These are phyloP conservation scores for Porphyrio hochstetteri DNA, from an alignment of 2,113 vertebrate species.

Conservation along the genomic window DNA sequence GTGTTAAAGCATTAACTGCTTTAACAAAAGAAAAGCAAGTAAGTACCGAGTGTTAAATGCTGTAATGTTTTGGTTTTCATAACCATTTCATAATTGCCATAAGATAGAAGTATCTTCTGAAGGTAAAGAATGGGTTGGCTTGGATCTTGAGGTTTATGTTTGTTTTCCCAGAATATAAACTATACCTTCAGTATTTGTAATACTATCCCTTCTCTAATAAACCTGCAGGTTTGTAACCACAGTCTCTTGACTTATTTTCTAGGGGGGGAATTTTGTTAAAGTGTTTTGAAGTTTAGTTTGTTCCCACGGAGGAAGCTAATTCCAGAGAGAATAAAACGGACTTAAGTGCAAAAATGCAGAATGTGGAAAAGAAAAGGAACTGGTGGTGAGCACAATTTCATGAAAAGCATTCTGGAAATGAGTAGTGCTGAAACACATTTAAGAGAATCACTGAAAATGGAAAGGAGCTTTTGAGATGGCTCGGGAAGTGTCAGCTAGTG, in stretches of 20 bases:
- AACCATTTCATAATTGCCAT: not conserved
- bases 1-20: not conserved
- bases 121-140: not conserved
- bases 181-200: not conserved
- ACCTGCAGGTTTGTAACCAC: not conserved
- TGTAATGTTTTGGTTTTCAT: not conserved
- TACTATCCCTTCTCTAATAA: not conserved
- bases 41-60: not conserved
- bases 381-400: not conserved
- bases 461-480: not conserved
- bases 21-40: not conserved
- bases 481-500: not conserved
- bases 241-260: conserved; percentile 4
- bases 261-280: not conserved
- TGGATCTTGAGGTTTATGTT: not conserved
- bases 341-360: not conserved
- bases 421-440: not conserved
- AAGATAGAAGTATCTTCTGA: not conserved
- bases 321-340: not conserved
- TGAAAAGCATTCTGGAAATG: not conserved
- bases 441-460: not conserved
- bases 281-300: not conserved
- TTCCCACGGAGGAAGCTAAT: not conserved
- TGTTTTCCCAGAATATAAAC: not conserved
- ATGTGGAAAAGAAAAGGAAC: rapidly evolving